Conservation (phyloP, 2,113 vertebrate genomes). For the Strix aluco region DNA sequence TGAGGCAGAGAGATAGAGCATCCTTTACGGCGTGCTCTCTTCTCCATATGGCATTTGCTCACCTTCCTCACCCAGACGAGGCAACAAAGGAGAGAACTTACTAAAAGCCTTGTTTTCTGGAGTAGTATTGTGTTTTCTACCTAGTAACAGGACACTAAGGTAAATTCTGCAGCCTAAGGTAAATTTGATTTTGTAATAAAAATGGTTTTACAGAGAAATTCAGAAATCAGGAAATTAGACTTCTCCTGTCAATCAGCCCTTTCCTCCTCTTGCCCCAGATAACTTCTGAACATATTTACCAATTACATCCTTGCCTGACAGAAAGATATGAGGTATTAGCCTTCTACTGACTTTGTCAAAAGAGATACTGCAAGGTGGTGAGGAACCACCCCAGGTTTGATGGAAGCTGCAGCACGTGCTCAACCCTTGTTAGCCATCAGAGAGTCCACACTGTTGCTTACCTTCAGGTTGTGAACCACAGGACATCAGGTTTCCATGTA, state of each 20-base stretch:
- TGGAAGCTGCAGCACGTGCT: not conserved
- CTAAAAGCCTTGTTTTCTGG: not conserved
- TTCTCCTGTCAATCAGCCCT: not conserved
- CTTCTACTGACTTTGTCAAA: not conserved
- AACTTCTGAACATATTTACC: not conserved
- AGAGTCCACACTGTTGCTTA: not conserved
- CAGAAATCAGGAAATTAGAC: not conserved
- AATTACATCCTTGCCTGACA: not conserved
- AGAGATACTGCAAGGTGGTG: accelerated
- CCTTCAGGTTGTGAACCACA: not conserved
- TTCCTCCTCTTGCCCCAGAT: not conserved
- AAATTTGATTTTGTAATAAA: not conserved
- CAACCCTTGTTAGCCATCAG: not conserved
- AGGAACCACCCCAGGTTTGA: not conserved
- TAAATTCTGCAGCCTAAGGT: not conserved
- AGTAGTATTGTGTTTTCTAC: not conserved
- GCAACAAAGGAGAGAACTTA: not conserved
- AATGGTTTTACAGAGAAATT: not conserved
- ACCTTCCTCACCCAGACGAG: not conserved
- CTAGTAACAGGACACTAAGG: not conserved
- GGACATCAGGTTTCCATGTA: not conserved
- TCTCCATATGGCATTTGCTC: not conserved
- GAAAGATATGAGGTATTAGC: not conserved
- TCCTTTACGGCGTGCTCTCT: not conserved
- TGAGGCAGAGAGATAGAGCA: not conserved